Percentiles rank a stretch among this genome's conserved stretches.
Evolutionary conservation across 2,888 invertebrate genomes (phyloP).

Genomic region (Hecatera dysodea): DNA sequence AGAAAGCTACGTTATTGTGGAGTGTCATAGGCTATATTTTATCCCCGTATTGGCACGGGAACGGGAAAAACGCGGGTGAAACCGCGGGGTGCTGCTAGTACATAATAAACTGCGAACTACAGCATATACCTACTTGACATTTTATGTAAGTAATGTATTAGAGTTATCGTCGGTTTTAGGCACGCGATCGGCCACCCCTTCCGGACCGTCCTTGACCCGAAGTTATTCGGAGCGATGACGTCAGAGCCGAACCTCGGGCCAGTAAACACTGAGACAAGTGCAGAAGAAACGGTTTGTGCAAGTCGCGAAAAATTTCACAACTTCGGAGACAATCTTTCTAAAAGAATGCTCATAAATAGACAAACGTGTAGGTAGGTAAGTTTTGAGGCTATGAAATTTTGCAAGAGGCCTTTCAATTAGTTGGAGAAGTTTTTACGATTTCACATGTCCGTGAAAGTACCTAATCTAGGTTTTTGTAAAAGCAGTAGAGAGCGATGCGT

Average conservation of each 20-base stretch:
- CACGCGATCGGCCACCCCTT: constrained; percentile 68
- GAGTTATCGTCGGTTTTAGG: constrained; percentile 63
- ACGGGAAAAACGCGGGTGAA: no score
- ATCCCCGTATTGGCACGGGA: no score
- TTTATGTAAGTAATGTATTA: constrained; percentile 62
- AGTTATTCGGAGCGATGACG: constrained; percentile 68
- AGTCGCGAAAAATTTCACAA: background rate
- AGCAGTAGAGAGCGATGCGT: background rate
- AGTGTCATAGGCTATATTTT: no score
- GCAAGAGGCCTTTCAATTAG: no score
- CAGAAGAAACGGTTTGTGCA: constrained; percentile 30
- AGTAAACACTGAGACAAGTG: constrained; percentile 12
- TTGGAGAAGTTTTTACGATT: no score
- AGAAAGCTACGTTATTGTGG: no score
- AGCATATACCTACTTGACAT: constrained; percentile 37
- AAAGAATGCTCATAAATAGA: background rate
- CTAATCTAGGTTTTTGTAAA: background rate
- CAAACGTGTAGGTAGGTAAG: no score
- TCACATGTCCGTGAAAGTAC: background rate
- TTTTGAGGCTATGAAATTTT: no score
- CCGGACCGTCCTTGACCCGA: constrained; percentile 66
- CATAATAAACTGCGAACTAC: constrained; percentile 33
- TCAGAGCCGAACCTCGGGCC: constrained; percentile 60
- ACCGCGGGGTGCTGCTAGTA: no score
- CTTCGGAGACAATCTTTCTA: background rate